Conservation (phyloP, 2,888 invertebrate genomes). For the Tanytarsus gracilentus region DNA sequence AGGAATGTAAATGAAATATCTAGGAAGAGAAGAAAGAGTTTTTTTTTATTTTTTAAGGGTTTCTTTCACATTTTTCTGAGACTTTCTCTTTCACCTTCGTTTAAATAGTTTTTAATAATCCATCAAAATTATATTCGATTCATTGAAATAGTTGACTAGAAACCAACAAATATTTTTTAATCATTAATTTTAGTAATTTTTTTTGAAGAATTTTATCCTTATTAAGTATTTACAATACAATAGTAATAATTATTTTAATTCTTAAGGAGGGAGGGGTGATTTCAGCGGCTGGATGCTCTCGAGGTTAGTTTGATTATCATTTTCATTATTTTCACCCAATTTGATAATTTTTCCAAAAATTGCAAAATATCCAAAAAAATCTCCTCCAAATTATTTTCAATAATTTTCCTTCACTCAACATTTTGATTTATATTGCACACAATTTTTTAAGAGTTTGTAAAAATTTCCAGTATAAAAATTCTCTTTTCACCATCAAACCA, state of each 20-base stretch:
- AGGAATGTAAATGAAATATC: background rate
- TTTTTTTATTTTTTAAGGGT: background rate
- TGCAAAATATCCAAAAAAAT: too few relatives aligned
- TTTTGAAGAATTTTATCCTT: background rate
- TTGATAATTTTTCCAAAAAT: too few relatives aligned
- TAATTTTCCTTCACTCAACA: background rate
- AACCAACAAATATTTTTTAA: constrained; percentile 24
- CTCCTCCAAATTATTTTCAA: background rate
- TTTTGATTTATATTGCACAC: too few relatives aligned
- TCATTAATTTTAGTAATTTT: constrained; percentile 11
- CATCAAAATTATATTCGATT: constrained; percentile 18
- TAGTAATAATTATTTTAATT: background rate
- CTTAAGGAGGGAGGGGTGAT: too few relatives aligned
- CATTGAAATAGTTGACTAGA: constrained; percentile 18
- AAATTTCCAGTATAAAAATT: too few relatives aligned
- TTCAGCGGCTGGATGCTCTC: too few relatives aligned
- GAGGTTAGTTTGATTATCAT: too few relatives aligned
- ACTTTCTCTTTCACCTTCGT: background rate
- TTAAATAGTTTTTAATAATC: constrained; percentile 1
- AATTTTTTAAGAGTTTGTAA: too few relatives aligned
- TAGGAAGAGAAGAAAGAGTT: constrained; percentile 2
- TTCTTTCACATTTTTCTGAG: background rate
- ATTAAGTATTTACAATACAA: background rate
- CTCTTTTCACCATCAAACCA: too few relatives aligned
- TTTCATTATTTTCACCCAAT: background rate